Base-by-base conservation (phyloP, 2,888 invertebrate genomes). In the Drosophila meridionalis region DNA sequence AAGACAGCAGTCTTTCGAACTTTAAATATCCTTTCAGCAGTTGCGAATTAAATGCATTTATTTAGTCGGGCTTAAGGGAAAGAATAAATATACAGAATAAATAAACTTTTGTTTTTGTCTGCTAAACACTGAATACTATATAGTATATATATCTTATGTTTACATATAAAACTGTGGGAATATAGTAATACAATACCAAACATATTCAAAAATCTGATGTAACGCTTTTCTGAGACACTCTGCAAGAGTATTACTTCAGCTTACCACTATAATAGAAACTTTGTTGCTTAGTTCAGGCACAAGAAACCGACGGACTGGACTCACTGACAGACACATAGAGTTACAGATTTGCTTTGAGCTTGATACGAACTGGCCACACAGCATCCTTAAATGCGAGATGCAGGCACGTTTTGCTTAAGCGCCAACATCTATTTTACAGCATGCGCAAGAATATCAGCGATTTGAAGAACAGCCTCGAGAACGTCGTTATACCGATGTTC, bases 401-500 rank as follows among this genome's bases (percentile, higher is more conserved):
- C 53, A 30, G 63, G 68, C 60, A 68, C 42, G 34, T 68, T 52
- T 62, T 70, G 61, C 59, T 82, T 69, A 83, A 83, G 86, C 55
- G 48, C 59, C 68, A 76, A 56, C 57, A 83, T 87, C 65, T 89
- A 78, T 82, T 92, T 95, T 95, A 93, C 94, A 99, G 99, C 95
- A 97, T 98, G 92, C 95, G 99, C 92, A 99, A 99, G 95, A 98
- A 97, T 94, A 97, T 97, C 73, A 97, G 97, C 93, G 97, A 98
- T 92, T 95, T 99, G 93, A 97, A 98, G 94, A 96, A 97, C 94
- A 96, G 97, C 92, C 95, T 99, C 94, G 98, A 98, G 94, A 96
- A 96, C 92, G 98, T 99, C 91, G 98, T 99, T 89, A 97, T 99
- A 91, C 98, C 99, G 89, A 98, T 99, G 96, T 99, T 99, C 95